These are phyloP conservation scores for Corythaixoides concolor DNA, from an alignment of 2,113 vertebrate species.

Conservation along the genomic window DNA sequence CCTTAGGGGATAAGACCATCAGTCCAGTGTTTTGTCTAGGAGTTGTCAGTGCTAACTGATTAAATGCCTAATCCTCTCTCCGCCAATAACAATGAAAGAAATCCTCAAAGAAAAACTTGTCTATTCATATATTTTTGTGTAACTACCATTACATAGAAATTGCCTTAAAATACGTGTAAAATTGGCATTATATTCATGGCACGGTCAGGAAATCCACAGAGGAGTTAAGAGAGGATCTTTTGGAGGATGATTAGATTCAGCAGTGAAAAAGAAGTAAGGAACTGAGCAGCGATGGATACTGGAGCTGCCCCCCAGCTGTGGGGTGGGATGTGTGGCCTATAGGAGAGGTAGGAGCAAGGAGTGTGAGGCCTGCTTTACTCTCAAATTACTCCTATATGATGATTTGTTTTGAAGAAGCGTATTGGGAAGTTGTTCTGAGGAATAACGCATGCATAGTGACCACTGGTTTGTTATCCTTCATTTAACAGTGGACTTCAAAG, in stretches of 20 bases:
- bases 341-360: background rate
- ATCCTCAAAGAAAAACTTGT: background rate
- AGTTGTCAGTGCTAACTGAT: background rate
- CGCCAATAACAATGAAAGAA: background rate
- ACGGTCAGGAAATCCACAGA: background rate
- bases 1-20: background rate
- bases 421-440: background rate
- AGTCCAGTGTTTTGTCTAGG: background rate
- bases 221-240: background rate
- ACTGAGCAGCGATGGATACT: background rate
- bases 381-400: background rate
- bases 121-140: background rate
- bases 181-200: background rate
- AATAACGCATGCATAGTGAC: background rate
- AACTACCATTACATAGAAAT: background rate
- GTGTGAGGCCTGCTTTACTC: background rate
- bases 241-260: background rate
- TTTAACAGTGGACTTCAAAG: background rate
- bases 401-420: background rate
- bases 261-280: background rate
- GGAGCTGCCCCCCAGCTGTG: background rate
- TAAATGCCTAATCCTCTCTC: background rate
- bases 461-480: background rate
- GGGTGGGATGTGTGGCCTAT: background rate
- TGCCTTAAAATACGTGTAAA: background rate